Evolutionary conservation across 2,888 invertebrate species (phyloP).

Genomic region (Drosophila melanosoma): DNA sequence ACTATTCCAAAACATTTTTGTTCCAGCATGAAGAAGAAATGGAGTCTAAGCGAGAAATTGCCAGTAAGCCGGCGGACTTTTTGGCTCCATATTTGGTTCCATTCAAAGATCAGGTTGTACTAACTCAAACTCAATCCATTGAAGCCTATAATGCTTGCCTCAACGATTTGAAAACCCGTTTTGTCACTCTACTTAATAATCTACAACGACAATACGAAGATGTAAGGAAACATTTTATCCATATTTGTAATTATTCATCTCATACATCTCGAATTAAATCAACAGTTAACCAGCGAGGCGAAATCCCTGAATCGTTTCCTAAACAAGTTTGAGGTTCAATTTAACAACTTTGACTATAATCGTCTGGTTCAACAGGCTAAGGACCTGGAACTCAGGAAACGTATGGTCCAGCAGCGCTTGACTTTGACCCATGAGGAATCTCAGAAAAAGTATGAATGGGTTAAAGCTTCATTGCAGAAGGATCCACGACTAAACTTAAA

Average conservation of each 20-base stretch:
- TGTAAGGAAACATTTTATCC: conserved; percentile 82
- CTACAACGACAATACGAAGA: conserved; percentile 89
- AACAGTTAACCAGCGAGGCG: conserved; percentile 81
- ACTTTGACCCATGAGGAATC: conserved; percentile 83
- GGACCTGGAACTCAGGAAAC: conserved; percentile 82
- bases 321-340: conserved; percentile 83
- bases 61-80: conserved; percentile 86
- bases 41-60: conserved; percentile 85
- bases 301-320: conserved; percentile 82
- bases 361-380: conserved; percentile 81
- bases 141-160: conserved; percentile 86
- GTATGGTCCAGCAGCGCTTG: conserved; percentile 84
- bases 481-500: conserved; percentile 80
- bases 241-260: background rate
- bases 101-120: conserved; percentile 75
- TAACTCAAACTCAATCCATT: conserved; percentile 77
- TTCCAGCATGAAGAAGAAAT: conserved; percentile 78
- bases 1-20: background rate
- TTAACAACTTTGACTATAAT: conserved; percentile 83
- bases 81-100: conserved; percentile 87
- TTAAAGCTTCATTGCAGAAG: conserved; percentile 78
- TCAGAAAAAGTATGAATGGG: conserved; percentile 82
- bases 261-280: background rate
- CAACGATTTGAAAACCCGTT: conserved; percentile 88
- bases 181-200: conserved; percentile 87